Percentiles rank a stretch among this genome's conserved stretches.
Evolutionary conservation across 2,113 vertebrate species (phyloP).

Genomic region (Excalfactoria chinensis): DNA sequence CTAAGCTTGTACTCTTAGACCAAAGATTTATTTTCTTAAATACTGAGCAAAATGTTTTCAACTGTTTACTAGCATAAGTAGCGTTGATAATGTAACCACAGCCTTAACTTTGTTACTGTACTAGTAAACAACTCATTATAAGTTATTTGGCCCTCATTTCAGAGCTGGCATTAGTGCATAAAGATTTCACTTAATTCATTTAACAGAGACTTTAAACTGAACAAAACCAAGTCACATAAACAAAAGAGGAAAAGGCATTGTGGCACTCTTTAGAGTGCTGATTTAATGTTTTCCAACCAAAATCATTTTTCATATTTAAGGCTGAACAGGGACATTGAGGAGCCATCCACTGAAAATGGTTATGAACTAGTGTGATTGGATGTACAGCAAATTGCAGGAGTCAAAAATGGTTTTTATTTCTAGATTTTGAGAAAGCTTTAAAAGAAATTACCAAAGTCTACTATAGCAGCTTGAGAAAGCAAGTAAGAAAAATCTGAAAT

Average conservation of each 20-base stretch:
- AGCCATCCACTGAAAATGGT: not conserved
- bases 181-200: not conserved
- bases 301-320: not conserved
- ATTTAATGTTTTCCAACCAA: not conserved
- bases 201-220: not conserved
- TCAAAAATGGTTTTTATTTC: not conserved
- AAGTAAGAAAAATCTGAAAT: constrained; percentile 2
- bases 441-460: not conserved
- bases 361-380: not conserved
- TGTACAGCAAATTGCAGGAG: not conserved
- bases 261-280: not conserved
- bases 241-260: not conserved
- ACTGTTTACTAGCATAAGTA: not conserved
- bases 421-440: not conserved
- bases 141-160: not conserved
- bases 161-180: not conserved
- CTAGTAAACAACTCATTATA: not conserved
- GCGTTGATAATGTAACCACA: not conserved
- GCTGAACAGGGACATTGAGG: not conserved
- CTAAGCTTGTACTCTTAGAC: not conserved
- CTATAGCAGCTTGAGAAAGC: not conserved
- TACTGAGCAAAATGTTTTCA: not conserved
- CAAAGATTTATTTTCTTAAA: not conserved
- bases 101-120: not conserved
- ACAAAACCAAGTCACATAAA: not conserved